phyloP scores from a whole-genome alignment of 2,797 vertebrate species.

The Aldrovandia affinis region DNA sequence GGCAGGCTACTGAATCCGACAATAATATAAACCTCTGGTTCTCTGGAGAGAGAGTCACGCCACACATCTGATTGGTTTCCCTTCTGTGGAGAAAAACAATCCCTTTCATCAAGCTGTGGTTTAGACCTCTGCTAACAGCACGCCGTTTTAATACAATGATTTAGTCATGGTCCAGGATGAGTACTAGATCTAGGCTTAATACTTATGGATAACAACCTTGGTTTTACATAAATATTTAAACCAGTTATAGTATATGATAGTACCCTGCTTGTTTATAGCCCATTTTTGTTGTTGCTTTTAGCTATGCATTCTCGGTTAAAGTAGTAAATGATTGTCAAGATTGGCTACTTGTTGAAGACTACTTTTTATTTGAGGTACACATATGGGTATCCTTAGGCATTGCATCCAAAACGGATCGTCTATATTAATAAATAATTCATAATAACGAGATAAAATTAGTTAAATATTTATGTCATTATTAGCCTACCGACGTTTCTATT shows the following conservation, averaged over 20 bases:
- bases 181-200: background rate
- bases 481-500: too few species aligned
- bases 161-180: background rate
- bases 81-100: background rate
- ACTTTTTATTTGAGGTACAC: too few species aligned
- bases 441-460: too few species aligned
- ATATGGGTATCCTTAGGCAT: too few species aligned
- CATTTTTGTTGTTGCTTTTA: too few species aligned
- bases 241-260: background rate
- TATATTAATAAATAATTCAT: too few species aligned
- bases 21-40: background rate
- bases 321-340: too few species aligned
- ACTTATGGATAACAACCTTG: background rate
- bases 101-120: background rate
- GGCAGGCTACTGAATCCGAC: background rate
- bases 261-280: background rate
- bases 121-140: background rate
- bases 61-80: slow-evolving; percentile 6
- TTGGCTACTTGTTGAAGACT: too few species aligned
- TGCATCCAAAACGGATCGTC: too few species aligned
- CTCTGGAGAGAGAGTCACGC: background rate
- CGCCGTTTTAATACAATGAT: background rate
- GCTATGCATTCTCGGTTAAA: too few species aligned
- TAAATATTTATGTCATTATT: too few species aligned
- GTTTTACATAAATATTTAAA: background rate